Evolutionary conservation across 92 coral and sea anemone genomes (phyloP).

Genomic region (Meandrina meandrites): DNA sequence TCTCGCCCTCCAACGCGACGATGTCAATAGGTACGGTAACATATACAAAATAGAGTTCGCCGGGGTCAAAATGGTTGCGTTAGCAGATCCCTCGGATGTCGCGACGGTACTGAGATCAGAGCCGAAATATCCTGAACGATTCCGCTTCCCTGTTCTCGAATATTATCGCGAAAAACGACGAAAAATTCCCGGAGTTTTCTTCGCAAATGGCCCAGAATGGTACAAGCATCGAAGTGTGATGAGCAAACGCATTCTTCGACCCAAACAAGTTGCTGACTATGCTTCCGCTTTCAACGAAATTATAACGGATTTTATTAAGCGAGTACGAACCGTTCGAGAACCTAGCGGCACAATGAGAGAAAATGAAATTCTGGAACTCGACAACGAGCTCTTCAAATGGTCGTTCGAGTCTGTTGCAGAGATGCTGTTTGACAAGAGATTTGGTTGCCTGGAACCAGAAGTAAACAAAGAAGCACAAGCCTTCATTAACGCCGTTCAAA

Average conservation of each 20-base stretch:
- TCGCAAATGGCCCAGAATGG: constrained; percentile 64
- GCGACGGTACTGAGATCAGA: constrained; percentile 57
- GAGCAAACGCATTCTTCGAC: constrained; percentile 60
- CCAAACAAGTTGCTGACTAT: constrained; percentile 62
- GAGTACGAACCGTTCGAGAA: constrained; percentile 48
- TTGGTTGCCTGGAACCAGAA: constrained; percentile 46
- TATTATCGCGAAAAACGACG: constrained; percentile 52
- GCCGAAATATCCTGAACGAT: constrained; percentile 55
- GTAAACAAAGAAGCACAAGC: constrained; percentile 47
- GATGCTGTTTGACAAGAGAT: constrained; percentile 61
- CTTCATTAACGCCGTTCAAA: constrained; percentile 48
- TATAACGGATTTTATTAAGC: constrained; percentile 44
- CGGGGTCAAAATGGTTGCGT: not conserved
- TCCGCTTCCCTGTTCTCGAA: constrained; percentile 36
- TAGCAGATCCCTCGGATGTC: constrained; percentile 49
- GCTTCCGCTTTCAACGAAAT: constrained; percentile 61
- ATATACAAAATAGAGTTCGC: not conserved
- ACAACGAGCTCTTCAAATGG: constrained; percentile 67
- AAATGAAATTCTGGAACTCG: constrained; percentile 53
- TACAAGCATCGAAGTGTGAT: constrained; percentile 54
- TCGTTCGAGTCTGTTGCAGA: constrained; percentile 73
- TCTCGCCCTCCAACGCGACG: too few relatives aligned
- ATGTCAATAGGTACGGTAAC: too few relatives aligned
- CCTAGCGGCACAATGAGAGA: constrained; percentile 37
- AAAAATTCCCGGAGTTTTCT: constrained; percentile 61